Base-by-base conservation (phyloP, 2,888 invertebrate genomes). In the Spodoptera littoralis region DNA sequence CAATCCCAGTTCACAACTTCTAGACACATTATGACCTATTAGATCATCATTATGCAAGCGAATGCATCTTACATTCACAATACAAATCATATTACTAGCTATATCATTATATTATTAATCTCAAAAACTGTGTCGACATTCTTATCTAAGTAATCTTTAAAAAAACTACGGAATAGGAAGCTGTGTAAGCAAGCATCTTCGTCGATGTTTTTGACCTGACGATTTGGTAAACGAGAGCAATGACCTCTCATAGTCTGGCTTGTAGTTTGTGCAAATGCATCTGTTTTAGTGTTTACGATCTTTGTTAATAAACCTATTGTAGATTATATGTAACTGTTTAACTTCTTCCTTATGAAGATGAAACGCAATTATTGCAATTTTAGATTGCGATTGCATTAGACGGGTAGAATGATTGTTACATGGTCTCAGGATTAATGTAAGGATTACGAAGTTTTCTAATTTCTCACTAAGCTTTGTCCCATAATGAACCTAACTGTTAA, bases 31-130 rank as follows among this genome's bases (percentile, higher is more conserved):
- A 48, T 81, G 79, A 82, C 77, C 82, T 81, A 80, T 77, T 82
- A 75, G 77, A 77, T 82, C 79, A 81, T 60, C 62, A 56, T 82
- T 82, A 72, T 65, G 69, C 64, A 82, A 82, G 61, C 54, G 60
- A 80, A 71, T 77, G 72, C 74, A 73, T 12, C 55, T 60, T 61
- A 72, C 70, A 73, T 68, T 77, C 79, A 71, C 70, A 53, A 36
- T 36, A 36, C 36, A 36, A 36, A 36, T 36, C 36, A 36, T 36
- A 8, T 36, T 36, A 9, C 36, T 70, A n/a, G 58, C 41, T 58
- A 44, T 65, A 65, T 36, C 65, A 70, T 67, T 58, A 65, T 73
- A 65, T 62, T 66, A 54, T 42, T 42, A 47, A 59, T 69, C 51
- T 48, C 51, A 27, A 43, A 27, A 77, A 64, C 60, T 78, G 51